Evolutionary conservation across 1,140 invertebrate species (phyloP).

Genomic region (Panonychus citri): DNA sequence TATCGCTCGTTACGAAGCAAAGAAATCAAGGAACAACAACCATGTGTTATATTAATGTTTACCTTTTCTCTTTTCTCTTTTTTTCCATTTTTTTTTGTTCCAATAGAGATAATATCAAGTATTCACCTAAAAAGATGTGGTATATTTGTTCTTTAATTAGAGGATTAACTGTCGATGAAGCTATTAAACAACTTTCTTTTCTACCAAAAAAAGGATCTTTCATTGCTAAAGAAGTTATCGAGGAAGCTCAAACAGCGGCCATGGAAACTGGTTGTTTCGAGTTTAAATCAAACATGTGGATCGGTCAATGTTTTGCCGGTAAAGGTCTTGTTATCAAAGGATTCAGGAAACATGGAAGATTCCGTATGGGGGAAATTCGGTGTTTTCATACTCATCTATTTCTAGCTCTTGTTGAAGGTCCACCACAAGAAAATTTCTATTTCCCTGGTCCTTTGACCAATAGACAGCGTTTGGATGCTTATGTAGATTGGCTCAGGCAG

Average conservation of each 20-base stretch:
- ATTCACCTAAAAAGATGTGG: slow-evolving; percentile 74
- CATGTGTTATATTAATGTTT: no score
- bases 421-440: slow-evolving; percentile 54
- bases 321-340: slow-evolving; percentile 57
- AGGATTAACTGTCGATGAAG: slow-evolving; percentile 80
- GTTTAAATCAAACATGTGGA: slow-evolving; percentile 83
- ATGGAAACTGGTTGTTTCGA: slow-evolving; percentile 76
- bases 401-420: slow-evolving; percentile 69
- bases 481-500: neutral
- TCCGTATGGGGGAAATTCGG: slow-evolving; percentile 38
- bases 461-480: neutral
- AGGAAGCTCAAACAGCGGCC: slow-evolving; percentile 70
- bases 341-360: slow-evolving; percentile 49
- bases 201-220: slow-evolving; percentile 54
- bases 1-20: no score
- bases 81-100: slow-evolving; percentile 32
- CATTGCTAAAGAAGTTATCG: slow-evolving; percentile 39
- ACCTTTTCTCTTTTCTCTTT: no score
- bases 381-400: slow-evolving; percentile 70
- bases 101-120: slow-evolving; percentile 55
- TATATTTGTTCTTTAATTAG: slow-evolving; percentile 38
- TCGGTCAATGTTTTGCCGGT: slow-evolving; percentile 60
- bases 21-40: no score
- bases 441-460: neutral
- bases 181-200: slow-evolving; percentile 66